Evolutionary conservation across 35 echinoderm and acorn worm genomes (phyloP).

Genomic region (Nesometra sesokonis): DNA sequence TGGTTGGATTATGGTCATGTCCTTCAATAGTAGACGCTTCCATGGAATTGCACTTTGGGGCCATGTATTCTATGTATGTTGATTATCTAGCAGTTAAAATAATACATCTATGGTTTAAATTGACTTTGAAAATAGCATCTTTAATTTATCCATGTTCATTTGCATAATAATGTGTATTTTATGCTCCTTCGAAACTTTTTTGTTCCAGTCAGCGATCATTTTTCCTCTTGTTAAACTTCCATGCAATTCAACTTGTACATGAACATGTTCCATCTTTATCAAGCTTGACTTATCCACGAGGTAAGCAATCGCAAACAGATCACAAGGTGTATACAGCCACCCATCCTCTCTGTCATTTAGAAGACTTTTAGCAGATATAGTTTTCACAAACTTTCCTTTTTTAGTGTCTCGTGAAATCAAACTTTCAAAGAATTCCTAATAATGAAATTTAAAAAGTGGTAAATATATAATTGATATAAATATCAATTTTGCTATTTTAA

Average conservation of each 20-base stretch:
- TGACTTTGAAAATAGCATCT: background rate
- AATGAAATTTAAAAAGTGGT: no score
- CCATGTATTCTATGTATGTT: no score
- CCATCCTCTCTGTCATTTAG: background rate
- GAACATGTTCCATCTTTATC: background rate
- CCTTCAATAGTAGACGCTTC: no score
- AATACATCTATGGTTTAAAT: no score
- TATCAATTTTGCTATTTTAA: no score
- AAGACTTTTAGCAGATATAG: background rate
- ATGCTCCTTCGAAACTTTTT: background rate
- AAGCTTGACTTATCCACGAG: background rate
- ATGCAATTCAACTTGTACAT: background rate
- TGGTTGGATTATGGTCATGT: no score
- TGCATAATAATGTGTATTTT: background rate
- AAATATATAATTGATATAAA: no score
- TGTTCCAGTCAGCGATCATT: slow-evolving; percentile 4
- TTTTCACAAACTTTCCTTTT: background rate
- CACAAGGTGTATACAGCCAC: background rate
- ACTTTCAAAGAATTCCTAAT: background rate
- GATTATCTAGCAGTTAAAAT: no score
- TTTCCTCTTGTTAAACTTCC: background rate
- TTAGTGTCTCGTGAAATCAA: background rate
- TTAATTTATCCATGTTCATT: background rate
- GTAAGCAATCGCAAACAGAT: background rate
- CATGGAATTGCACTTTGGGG: no score